Percentiles rank a stretch among this genome's conserved stretches.
Conservation (phyloP, 2,113 vertebrate genomes). For the Empidonax alnorum region DNA sequence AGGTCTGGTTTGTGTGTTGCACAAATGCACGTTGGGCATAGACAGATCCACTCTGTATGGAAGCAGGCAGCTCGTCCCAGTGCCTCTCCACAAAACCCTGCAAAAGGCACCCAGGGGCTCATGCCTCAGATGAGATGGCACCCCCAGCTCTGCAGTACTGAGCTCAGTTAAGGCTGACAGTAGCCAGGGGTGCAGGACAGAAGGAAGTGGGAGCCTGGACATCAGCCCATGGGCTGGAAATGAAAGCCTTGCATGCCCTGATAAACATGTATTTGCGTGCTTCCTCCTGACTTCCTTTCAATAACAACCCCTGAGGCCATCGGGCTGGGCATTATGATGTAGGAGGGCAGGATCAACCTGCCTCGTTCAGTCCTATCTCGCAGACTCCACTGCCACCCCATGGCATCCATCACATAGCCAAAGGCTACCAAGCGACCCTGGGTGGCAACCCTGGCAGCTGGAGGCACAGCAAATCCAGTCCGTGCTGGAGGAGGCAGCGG, state of each 20-base stretch:
- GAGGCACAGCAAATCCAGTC: neutral
- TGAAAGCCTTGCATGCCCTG: neutral
- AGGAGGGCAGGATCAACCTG: neutral
- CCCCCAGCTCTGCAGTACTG: neutral
- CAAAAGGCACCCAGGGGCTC: neutral
- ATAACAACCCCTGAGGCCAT: neutral
- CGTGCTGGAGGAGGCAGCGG: accelerated
- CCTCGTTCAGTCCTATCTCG: neutral
- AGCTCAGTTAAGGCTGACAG: neutral
- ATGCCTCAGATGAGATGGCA: neutral
- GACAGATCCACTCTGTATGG: neutral
- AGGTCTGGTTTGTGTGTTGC: neutral
- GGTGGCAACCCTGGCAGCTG: accelerated
- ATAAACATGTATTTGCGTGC: neutral
- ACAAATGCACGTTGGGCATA: accelerated
- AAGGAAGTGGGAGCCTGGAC: neutral
- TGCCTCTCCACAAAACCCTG: neutral
- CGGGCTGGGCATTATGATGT: neutral
- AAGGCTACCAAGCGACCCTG: neutral
- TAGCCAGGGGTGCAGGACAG: neutral
- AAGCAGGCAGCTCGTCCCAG: neutral
- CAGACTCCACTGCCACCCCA: neutral
- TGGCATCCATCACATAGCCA: neutral
- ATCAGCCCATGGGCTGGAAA: neutral
- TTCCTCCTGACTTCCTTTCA: neutral